Percentiles rank a stretch among this genome's conserved stretches.
Conservation (phyloP, 2,113 vertebrate genomes). For the Microtus ochrogaster region DNA sequence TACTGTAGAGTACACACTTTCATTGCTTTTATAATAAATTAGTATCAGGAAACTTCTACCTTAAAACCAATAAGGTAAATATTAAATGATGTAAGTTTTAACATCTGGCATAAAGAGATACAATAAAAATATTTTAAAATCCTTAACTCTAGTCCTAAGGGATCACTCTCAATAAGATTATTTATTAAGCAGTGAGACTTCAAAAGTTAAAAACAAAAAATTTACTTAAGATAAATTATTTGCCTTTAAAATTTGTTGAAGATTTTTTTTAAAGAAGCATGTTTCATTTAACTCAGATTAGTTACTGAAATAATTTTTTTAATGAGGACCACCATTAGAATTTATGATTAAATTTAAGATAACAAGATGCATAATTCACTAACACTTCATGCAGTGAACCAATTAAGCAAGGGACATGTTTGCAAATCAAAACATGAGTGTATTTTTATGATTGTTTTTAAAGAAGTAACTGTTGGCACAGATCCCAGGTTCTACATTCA, state of each 20-base stretch:
- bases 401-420: constrained; percentile 59
- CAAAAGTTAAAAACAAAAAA: neutral
- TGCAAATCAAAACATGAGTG: constrained; percentile 66
- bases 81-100: constrained; percentile 16
- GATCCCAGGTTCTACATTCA: constrained; percentile 68
- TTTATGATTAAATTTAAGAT: constrained; percentile 59
- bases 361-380: constrained; percentile 38
- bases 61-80: constrained; percentile 55
- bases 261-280: neutral
- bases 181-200: neutral
- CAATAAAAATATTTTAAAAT: constrained; percentile 9
- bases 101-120: neutral
- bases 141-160: neutral
- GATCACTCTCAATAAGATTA: neutral
- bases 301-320: neutral
- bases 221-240: neutral
- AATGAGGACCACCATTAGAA: constrained; percentile 6
- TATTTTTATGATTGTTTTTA: constrained; percentile 79
- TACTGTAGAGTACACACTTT: neutral
- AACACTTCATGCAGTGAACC: constrained; percentile 55
- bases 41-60: neutral
- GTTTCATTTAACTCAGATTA: constrained; percentile 47
- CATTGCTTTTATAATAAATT: constrained; percentile 7
- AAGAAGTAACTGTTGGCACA: constrained; percentile 66
- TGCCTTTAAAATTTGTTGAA: neutral